Conservation (phyloP, 1,140 invertebrate genomes). For the Monomorium pharaonis region DNA sequence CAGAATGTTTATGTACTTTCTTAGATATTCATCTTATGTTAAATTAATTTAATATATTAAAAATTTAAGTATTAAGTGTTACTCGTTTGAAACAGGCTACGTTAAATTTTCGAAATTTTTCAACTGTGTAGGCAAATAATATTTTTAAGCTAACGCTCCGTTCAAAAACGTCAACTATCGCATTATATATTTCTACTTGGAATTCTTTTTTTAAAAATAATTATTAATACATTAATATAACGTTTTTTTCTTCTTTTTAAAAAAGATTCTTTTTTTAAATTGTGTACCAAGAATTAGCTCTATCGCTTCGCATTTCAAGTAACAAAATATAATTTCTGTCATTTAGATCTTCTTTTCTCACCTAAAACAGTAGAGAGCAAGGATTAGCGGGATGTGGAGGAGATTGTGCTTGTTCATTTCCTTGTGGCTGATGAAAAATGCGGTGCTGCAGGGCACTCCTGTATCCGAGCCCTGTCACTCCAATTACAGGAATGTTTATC, state of each 20-base stretch:
- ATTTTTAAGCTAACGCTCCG: background rate
- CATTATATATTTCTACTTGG: background rate
- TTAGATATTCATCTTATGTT: no score
- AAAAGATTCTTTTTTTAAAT: background rate
- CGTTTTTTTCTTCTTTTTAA: background rate
- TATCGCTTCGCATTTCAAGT: background rate
- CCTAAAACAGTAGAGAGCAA: background rate
- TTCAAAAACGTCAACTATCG: background rate
- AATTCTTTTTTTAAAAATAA: no score
- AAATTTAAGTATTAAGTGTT: no score
- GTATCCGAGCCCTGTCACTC: constrained; percentile 80
- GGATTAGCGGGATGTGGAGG: background rate
- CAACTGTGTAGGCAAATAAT: background rate
- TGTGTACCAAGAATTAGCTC: background rate
- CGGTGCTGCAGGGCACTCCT: background rate
- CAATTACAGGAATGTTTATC: constrained; percentile 81
- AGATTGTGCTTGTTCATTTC: background rate
- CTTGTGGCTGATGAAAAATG: background rate
- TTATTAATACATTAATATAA: background rate
- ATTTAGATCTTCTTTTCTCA: background rate
- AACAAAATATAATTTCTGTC: background rate
- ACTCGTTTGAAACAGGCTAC: background rate
- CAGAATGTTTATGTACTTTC: no score
- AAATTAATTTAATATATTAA: no score
- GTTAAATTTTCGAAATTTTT: background rate